Base-by-base conservation (phyloP, 2,113 vertebrate genomes). In the Blennius ocellaris region DNA sequence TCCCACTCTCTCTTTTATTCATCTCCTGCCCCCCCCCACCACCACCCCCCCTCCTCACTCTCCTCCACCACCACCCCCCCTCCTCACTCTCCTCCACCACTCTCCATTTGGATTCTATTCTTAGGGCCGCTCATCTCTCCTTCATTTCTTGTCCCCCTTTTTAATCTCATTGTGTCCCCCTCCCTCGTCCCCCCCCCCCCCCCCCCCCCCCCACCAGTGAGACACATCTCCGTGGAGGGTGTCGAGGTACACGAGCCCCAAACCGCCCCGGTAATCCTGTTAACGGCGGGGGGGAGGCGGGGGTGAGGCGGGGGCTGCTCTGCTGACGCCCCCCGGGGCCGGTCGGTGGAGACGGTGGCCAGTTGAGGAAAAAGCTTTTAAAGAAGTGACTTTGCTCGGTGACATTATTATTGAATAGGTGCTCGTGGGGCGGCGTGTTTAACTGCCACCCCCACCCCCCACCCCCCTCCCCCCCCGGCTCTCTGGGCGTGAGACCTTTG, bases 1-100 rank as follows among this genome's bases (percentile, higher is more conserved):
- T 88, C 90, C 77, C 76, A 49, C 80, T 73, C 80, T 48, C 78
- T 87, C 82, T 83, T 88, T 89, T 89, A 91, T 88, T 87, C 83
- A 89, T 81, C 80, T 71, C 54, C 61, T 44, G 6, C 5, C 9
- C 70, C 47, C 51, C 16, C 51, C n/a, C 12, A 54, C 5, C 2
- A 4, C 4, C 21, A 2, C 21, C 21, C 4, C 21, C 2, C 40
- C 54, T 11, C 48, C 51, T 6, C 21, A 4, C 21, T 30, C 21
- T 3, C 69, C 69, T 52, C 62, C 3, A 5, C 55, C 44, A 14
- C 6, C 49, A 12, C 45, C 38, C 9, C 49, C 6, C 53, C 14
- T 12, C 63, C 60, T 59, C 63, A 0, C 60, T 69, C 65, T 57
- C 66, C 77, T 78, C 77, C n/a, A n/a, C n/a, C n/a, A 45, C 56